phyloP scores from a whole-genome alignment of 2,888 invertebrate species.

The Caenorhabditis sulstoni region DNA sequence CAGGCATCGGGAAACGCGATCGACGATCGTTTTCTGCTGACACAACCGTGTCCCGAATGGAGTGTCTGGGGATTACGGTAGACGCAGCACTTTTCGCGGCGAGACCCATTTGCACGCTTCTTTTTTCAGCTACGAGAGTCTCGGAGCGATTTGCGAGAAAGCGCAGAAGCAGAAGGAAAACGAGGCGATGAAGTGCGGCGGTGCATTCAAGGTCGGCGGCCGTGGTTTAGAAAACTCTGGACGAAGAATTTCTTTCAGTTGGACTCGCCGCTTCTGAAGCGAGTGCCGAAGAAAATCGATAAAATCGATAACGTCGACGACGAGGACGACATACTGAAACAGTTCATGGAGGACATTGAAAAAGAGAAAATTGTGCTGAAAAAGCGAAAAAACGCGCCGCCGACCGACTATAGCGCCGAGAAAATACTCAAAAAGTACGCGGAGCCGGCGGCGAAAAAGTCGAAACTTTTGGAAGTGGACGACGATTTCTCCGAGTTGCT shows the following conservation, averaged over 20 bases:
- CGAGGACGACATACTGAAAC: constrained; percentile 52
- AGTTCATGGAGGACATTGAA: constrained; percentile 57
- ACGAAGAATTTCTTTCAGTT: constrained; percentile 24
- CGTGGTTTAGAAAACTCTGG: no score
- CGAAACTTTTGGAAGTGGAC: constrained; percentile 6
- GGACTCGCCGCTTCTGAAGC: constrained; percentile 37
- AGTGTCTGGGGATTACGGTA: constrained; percentile 61
- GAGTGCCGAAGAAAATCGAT: not conserved
- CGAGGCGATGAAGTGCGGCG: constrained; percentile 48
- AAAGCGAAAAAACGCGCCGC: constrained; percentile 48
- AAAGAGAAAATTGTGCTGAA: constrained; percentile 34
- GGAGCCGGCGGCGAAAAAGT: constrained; percentile 10
- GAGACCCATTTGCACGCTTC: not conserved
- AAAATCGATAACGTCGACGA: constrained; percentile 21
- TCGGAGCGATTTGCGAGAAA: constrained; percentile 12
- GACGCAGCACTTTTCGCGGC: not conserved
- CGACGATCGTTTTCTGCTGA: constrained; percentile 54
- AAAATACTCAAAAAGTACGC: constrained; percentile 36
- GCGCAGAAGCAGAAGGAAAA: constrained; percentile 26
- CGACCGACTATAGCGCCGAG: constrained; percentile 34
- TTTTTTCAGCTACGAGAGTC: constrained; percentile 48
- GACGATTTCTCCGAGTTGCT: constrained; percentile 50
- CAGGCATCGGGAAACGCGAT: constrained; percentile 11
- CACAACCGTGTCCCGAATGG: constrained; percentile 49
- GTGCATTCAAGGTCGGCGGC: constrained; percentile 53